Conservation (phyloP, 2,888 invertebrate species). For the Sialis fuliginosa region DNA sequence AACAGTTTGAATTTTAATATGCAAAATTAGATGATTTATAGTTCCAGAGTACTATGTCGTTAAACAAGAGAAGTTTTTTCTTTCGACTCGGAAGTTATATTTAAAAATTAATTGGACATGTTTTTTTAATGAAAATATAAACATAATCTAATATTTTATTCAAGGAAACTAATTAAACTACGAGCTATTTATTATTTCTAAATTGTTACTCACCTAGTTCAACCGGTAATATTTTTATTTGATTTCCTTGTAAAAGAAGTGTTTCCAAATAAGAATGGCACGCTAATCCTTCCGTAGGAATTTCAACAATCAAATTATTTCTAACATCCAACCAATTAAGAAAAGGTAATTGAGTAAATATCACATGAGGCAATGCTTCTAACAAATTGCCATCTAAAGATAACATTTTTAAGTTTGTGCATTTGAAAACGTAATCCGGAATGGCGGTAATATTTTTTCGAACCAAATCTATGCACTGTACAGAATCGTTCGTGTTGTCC, state of each 20-base stretch:
- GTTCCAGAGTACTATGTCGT: no score
- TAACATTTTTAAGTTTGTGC: slow-evolving; percentile 27
- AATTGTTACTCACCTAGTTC: slow-evolving; percentile 32
- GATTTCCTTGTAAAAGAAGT: slow-evolving; percentile 43
- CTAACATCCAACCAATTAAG: slow-evolving; percentile 48
- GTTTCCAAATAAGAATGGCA: slow-evolving; percentile 40
- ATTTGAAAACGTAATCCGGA: slow-evolving; percentile 18
- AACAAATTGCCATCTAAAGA: slow-evolving; percentile 38
- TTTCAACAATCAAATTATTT: slow-evolving; percentile 33
- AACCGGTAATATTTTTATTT: slow-evolving; percentile 35
- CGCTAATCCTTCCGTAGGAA: slow-evolving; percentile 35
- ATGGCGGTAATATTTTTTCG: slow-evolving; percentile 18
- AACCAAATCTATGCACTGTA: slow-evolving; percentile 17
- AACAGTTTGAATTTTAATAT: no score
- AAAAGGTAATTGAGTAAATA: slow-evolving; percentile 34
- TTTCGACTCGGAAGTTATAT: no score
- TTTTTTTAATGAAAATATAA: no score
- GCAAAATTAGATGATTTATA: no score
- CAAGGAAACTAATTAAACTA: no score
- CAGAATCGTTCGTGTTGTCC: no score
- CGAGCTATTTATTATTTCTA: neutral
- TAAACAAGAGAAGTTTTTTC: no score
- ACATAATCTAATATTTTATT: no score
- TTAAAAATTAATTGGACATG: no score
- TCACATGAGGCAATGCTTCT: slow-evolving; percentile 31